Conservation (phyloP, 2,797 vertebrate genomes). For the Acrossocheilus wenchowensis region DNA sequence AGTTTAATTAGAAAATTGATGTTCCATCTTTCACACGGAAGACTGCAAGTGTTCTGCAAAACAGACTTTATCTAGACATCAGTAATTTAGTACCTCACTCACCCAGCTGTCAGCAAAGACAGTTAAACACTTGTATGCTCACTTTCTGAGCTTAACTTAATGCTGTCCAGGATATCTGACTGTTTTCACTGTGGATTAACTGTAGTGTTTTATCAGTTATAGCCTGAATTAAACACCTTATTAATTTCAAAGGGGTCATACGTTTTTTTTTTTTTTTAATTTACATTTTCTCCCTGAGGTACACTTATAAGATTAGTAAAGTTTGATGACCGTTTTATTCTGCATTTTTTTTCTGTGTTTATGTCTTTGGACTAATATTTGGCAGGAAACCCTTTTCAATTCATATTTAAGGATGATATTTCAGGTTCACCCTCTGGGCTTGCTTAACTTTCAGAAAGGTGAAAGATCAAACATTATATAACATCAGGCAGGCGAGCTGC, state of each 20-base stretch:
- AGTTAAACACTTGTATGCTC: not conserved
- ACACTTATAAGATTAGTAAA: not conserved
- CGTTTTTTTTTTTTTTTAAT: not conserved
- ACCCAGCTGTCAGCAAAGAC: constrained; percentile 6
- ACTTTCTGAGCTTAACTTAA: constrained; percentile 16
- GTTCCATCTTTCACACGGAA: constrained; percentile 16
- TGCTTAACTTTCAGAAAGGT: constrained; percentile 18
- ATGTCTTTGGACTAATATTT: constrained; percentile 13
- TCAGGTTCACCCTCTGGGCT: constrained; percentile 34
- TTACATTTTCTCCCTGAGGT: constrained; percentile 16
- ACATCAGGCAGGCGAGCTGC: constrained; percentile 33
- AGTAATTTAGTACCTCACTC: constrained; percentile 29
- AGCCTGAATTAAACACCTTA: not conserved
- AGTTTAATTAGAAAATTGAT: not conserved
- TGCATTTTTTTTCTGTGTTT: constrained; percentile 6
- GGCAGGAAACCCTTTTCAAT: not conserved
- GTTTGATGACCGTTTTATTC: not conserved
- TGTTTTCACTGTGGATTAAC: not conserved
- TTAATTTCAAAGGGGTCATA: not conserved
- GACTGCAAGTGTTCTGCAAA: not conserved
- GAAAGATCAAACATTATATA: constrained; percentile 35
- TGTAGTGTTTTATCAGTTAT: not conserved
- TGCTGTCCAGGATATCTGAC: not conserved
- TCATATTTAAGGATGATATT: constrained; percentile 22
- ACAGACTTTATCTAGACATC: constrained; percentile 11